These are phyloP conservation scores for Acanthosepion esculentum DNA, from an alignment of 2,888 invertebrate genomes.

Conservation along the genomic window DNA sequence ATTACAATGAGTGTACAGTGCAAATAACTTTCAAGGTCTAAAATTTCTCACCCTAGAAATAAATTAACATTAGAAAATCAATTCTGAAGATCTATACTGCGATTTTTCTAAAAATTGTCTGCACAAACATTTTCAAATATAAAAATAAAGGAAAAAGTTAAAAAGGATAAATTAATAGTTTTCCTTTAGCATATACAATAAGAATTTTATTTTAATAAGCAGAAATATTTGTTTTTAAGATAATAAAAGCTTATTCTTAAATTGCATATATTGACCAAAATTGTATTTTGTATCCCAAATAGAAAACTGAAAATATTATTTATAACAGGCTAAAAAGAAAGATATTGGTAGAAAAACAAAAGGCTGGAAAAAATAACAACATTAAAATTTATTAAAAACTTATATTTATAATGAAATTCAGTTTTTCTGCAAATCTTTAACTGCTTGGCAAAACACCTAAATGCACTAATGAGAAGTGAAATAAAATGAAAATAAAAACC, in stretches of 20 bases:
- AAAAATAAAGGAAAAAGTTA: neutral
- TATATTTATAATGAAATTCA: too few species aligned
- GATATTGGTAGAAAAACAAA: neutral
- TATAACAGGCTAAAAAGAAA: neutral
- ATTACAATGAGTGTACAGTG: neutral
- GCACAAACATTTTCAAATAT: neutral
- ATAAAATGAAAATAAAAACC: too few species aligned
- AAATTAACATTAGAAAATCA: neutral
- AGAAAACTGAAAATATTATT: neutral
- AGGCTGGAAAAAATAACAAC: neutral
- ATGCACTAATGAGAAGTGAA: neutral
- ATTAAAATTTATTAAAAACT: neutral
- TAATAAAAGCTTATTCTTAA: too few species aligned
- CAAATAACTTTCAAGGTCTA: constrained; percentile 33
- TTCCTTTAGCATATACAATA: neutral
- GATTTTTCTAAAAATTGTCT: neutral
- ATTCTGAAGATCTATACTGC: neutral
- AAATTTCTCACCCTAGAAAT: neutral
- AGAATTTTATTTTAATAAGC: neutral
- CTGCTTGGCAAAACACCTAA: neutral
- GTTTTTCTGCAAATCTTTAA: neutral
- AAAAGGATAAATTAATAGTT: neutral
- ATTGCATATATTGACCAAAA: too few species aligned
- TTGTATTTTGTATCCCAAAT: too few species aligned
- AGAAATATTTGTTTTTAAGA: neutral